These are phyloP conservation scores for Cyclophora punctaria DNA, from an alignment of 2,888 invertebrate species.

Conservation along the genomic window DNA sequence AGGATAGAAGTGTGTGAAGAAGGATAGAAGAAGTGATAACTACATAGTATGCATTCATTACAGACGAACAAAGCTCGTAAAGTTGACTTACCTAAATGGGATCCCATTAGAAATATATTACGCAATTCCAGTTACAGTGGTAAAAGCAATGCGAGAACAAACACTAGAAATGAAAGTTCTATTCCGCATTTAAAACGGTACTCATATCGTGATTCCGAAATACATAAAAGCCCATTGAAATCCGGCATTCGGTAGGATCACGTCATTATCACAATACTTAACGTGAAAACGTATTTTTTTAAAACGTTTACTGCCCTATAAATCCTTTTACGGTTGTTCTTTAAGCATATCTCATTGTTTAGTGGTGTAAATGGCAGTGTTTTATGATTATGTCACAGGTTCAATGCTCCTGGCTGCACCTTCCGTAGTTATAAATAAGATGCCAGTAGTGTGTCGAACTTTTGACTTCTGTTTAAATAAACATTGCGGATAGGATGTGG, in stretches of 20 bases:
- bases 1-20: too few relatives aligned
- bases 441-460: conserved; percentile 53
- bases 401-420: conserved; percentile 64
- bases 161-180: too few relatives aligned
- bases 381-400: conserved; percentile 34
- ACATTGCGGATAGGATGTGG: conserved; percentile 45
- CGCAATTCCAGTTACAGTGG: too few relatives aligned
- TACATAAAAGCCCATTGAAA: conserved; percentile 2
- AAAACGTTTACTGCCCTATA: conserved; percentile 12
- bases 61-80: too few relatives aligned
- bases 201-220: conserved; percentile 3
- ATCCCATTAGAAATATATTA: too few relatives aligned
- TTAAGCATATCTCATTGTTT: conserved; percentile 11
- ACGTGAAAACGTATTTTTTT: conserved; percentile 13
- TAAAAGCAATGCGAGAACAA: too few relatives aligned
- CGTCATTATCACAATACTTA: conserved; percentile 7
- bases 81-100: too few relatives aligned
- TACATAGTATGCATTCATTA: too few relatives aligned
- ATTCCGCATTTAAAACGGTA: conserved; percentile 34
- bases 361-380: conserved; percentile 25
- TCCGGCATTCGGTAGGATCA: conserved; percentile 11
- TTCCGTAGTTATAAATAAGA: conserved; percentile 65
- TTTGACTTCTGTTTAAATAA: conserved; percentile 69
- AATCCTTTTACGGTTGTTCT: conserved; percentile 15
- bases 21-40: too few relatives aligned